These are phyloP conservation scores for Brachionus angularis DNA, from an alignment of 1,140 invertebrate genomes.

Conservation along the genomic window DNA sequence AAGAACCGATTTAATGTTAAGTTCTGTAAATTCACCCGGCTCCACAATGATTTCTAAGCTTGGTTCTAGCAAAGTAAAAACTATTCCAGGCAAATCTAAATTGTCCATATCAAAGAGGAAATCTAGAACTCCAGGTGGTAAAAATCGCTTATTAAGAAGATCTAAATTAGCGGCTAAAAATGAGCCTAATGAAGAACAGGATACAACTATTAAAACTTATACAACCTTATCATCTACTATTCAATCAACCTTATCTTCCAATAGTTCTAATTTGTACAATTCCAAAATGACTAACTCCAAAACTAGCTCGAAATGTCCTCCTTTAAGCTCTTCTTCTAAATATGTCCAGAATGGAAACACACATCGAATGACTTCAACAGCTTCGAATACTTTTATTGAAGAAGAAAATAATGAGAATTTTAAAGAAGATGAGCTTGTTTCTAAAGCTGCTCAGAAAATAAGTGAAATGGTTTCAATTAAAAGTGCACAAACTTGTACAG, in stretches of 20 bases:
- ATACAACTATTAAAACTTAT: neutral
- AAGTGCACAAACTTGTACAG: too few relatives aligned
- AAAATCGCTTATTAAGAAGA: neutral
- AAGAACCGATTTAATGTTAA: neutral
- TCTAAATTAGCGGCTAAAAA: slow-evolving; percentile 5
- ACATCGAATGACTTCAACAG: slow-evolving; percentile 19
- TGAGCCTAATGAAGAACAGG: neutral
- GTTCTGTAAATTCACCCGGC: neutral
- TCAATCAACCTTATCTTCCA: neutral
- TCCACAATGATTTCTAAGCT: neutral
- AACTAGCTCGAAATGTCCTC: neutral
- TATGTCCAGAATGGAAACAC: neutral
- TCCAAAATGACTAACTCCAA: neutral
- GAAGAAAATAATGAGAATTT: neutral
- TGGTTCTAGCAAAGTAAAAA: neutral
- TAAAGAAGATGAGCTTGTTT: neutral
- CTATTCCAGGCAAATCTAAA: slow-evolving; percentile 3
- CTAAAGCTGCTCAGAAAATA: slow-evolving; percentile 9
- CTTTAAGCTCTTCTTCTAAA: neutral
- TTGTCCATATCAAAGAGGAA: slow-evolving; percentile 9
- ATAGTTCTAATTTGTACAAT: too few relatives aligned
- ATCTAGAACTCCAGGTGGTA: slow-evolving; percentile 32
- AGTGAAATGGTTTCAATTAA: neutral
- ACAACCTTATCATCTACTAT: slow-evolving; percentile 21
- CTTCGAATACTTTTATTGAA: slow-evolving; percentile 37